Conservation (phyloP, 1,140 invertebrate species). For the Anastrepha obliqua region DNA sequence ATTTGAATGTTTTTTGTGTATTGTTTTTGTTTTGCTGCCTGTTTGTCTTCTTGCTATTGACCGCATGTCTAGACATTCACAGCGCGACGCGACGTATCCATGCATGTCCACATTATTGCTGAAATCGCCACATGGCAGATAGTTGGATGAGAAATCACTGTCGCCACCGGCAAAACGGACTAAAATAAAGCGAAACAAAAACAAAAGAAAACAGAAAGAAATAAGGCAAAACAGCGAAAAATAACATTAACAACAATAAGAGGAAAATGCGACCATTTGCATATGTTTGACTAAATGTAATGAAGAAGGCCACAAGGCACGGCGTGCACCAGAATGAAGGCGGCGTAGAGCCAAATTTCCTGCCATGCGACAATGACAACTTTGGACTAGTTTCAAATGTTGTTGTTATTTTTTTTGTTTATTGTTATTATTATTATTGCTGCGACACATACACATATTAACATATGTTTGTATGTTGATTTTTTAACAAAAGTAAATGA, state of each 20-base stretch:
- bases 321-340: slow-evolving; percentile 1
- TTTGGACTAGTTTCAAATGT: slow-evolving; percentile 52
- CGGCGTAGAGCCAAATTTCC: slow-evolving; percentile 14
- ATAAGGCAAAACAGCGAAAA: background rate
- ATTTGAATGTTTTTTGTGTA: background rate
- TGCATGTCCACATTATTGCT: slow-evolving; percentile 50
- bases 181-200: slow-evolving; percentile 4
- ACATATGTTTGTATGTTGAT: background rate
- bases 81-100: slow-evolving; percentile 52
- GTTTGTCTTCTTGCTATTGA: slow-evolving; percentile 44
- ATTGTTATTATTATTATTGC: background rate
- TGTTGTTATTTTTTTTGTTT: slow-evolving; percentile 27
- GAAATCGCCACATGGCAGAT: slow-evolving; percentile 29
- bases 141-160: slow-evolving; percentile 44
- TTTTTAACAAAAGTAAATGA: background rate
- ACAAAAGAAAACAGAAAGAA: slow-evolving; percentile 32
- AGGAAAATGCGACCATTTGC: slow-evolving; percentile 9
- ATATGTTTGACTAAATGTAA: slow-evolving; percentile 29
- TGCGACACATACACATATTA: background rate
- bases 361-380: slow-evolving; percentile 45
- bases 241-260: slow-evolving; percentile 28
- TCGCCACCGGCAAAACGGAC: slow-evolving; percentile 13
- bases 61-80: slow-evolving; percentile 49
- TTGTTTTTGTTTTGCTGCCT: background rate
- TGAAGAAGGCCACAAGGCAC: background rate